phyloP scores from a whole-genome alignment of 1,140 invertebrate species.

The Neuroterus valhalla region DNA sequence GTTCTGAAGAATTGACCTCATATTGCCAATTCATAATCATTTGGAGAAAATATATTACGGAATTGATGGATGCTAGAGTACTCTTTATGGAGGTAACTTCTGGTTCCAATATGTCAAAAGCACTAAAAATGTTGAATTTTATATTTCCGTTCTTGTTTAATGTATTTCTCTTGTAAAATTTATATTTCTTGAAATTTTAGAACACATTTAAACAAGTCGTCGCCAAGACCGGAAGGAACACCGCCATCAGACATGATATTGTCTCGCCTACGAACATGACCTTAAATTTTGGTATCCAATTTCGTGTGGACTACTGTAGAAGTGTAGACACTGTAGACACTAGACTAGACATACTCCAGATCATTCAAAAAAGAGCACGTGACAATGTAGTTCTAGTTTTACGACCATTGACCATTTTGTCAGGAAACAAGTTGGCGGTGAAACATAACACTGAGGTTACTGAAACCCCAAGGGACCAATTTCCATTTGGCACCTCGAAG shows the following conservation, averaged over 20 bases:
- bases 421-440: conserved; percentile 14
- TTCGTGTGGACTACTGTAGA: not conserved
- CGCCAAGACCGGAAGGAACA: not conserved
- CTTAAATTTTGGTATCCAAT: conserved; percentile 5
- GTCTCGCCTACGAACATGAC: conserved; percentile 19
- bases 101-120: no score
- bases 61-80: no score
- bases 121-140: not conserved
- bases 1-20: no score
- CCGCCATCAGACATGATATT: not conserved
- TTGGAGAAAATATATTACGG: no score
- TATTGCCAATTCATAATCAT: no score
- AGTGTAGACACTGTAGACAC: no score
- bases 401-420: conserved; percentile 28
- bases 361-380: conserved; percentile 23
- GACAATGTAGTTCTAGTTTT: conserved; percentile 16
- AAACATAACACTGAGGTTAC: conserved; percentile 15
- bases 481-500: conserved; percentile 7
- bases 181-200: not conserved
- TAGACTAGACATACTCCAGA: not conserved
- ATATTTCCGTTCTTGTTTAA: not conserved
- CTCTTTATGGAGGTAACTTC: no score
- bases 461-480: conserved; percentile 20
- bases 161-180: not conserved
- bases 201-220: not conserved